A percentile compares a stretch with the other conserved stretches of the same genome.
Evolutionary conservation across 2,113 vertebrate genomes (phyloP).

Genomic region (Prolemur simus): DNA sequence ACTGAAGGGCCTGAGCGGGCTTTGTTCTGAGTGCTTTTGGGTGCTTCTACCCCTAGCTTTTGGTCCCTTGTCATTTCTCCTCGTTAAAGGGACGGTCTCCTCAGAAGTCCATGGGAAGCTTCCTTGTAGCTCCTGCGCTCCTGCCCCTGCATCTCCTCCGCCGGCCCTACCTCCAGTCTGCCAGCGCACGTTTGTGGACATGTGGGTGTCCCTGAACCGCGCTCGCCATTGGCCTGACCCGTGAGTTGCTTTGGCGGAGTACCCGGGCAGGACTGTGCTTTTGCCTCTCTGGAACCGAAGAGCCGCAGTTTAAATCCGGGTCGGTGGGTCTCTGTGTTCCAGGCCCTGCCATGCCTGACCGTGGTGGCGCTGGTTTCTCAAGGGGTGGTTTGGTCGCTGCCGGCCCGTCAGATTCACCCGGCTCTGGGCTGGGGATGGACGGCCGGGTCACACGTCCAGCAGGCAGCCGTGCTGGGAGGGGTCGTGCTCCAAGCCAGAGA

Average conservation of each 20-base stretch:
- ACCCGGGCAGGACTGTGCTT: background rate
- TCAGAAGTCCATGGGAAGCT: background rate
- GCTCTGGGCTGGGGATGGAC: accelerated
- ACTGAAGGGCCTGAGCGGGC: accelerated
- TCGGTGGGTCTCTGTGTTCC: background rate
- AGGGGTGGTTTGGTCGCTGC: accelerated
- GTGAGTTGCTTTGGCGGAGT: accelerated
- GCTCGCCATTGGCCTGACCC: accelerated
- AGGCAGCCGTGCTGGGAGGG: background rate
- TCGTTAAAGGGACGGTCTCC: background rate
- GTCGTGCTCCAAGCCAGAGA: background rate
- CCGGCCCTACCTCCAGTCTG: accelerated
- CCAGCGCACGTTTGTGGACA: accelerated
- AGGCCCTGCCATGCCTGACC: background rate
- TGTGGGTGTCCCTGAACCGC: background rate
- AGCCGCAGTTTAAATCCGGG: background rate
- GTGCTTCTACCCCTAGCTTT: background rate
- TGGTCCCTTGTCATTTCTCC: background rate
- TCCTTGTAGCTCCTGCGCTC: background rate
- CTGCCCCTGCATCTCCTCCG: no score
- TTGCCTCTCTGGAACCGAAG: background rate
- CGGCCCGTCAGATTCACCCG: background rate
- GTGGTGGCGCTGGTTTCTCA: accelerated
- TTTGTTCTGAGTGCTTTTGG: background rate
- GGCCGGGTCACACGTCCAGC: background rate